Evolutionary conservation across 2,113 vertebrate species (phyloP), one percentile per base, ranked within the genome.

Genomic region (Kryptolebias marmoratus): DNA sequence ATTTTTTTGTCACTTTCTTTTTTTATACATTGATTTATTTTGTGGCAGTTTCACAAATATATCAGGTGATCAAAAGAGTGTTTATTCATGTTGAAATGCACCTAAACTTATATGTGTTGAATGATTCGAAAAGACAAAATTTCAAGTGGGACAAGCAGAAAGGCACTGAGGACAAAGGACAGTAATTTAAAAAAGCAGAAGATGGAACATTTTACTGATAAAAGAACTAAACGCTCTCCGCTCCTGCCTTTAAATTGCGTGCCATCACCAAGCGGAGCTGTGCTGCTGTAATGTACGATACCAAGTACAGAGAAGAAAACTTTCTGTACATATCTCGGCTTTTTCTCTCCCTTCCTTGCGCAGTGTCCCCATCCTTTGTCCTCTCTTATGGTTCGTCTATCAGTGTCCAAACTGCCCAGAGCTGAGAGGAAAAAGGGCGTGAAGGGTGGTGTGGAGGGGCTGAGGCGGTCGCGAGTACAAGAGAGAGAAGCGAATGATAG

Each of bases 401-500:
- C 87, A 75, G 77, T 81, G 84, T 88, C 84, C 87, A 87, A 84
- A 85, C 86, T 85, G 80, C 75, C 75, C 79, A 57, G 65, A 79
- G 87, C 77, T 48, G 70, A 63, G 74, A 72, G 68, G 74, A 36
- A 77, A 79, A 72, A 63, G 79, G 65, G 69, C 27, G 36, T 39
- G 64, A 1, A 58, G 62, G 83, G 67, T 64, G 72, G 67, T 59
- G 79, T 68, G 64, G 73, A 76, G 71, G 60, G 55, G 68, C 62
- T 68, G 47, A 70, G 62, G 75, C 68, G 47, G 77, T 81, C 83
- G 66, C 76, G 75, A 77, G 81, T 86, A 82, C 74, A 39, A 80
- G 81, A 74, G 71, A 76, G 79, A 77, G 76, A 64, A 73, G 86
- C 87, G 87, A 83, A 85, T 88, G 91, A 93, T 90, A 89, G 87